Percentiles rank a stretch among this genome's conserved stretches.
phyloP scores from a whole-genome alignment of 2,113 vertebrate genomes.

The Neotoma lepida region DNA sequence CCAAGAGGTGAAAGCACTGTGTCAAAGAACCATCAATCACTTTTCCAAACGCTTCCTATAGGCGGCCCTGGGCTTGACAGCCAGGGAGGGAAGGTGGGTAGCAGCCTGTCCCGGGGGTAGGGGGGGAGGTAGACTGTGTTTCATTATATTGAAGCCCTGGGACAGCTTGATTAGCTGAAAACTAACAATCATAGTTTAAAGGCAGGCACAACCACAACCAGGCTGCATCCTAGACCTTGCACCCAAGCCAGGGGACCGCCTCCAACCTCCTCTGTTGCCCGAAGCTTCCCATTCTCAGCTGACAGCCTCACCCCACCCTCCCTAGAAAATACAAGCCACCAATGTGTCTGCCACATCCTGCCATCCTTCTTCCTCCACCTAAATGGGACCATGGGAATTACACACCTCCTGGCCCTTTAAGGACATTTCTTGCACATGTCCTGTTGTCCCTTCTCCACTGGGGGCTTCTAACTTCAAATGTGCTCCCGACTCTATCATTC shows the following conservation, averaged over 20 bases:
- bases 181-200: not conserved
- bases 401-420: not conserved
- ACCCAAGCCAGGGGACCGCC: no score
- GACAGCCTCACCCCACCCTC: not conserved
- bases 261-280: not conserved
- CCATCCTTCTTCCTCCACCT: not conserved
- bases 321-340: not conserved
- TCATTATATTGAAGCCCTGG: not conserved
- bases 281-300: not conserved
- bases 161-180: not conserved
- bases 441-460: not conserved
- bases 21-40: no score
- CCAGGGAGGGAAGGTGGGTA: not conserved
- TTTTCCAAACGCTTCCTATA: not conserved
- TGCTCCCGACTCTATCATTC: not conserved
- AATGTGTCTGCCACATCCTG: fast-evolving
- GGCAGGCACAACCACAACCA: not conserved
- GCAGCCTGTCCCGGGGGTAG: not conserved
- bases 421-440: not conserved
- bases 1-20: not conserved
- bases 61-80: not conserved
- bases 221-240: not conserved
- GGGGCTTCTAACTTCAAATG: not conserved
- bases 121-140: no score
- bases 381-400: not conserved